Base-by-base conservation (phyloP, 2,888 invertebrate species). In the Corythucha ciliata region DNA sequence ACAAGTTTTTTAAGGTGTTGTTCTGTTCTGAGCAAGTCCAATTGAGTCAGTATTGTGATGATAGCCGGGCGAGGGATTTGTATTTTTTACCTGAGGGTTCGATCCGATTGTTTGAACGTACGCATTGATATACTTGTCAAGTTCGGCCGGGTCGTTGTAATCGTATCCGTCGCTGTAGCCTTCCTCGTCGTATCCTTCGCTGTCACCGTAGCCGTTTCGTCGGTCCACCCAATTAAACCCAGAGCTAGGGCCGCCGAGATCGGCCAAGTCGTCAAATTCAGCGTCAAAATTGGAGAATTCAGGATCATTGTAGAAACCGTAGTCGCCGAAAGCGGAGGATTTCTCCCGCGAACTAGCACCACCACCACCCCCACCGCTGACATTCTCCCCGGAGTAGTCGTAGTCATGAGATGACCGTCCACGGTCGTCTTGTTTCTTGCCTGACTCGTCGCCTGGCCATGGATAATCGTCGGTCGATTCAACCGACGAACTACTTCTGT, bases 121-220 rank as follows among this genome's bases (percentile, higher is more conserved):
- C 22, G 34, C 54, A 18, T 47, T 37, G 34, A 57, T 54, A 21
- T 55, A 55, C 18, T 50, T 48, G 39, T 57, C 57, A 10, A 56
- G 26, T 20, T 48, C 48, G 14, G 14, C 48, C 8, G n/a, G 5
- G 5, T 4, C 7, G 18, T 16, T 34, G 6, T 5, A 12, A 16
- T 12, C 18, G 18, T 25, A 26, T 29, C 25, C 29, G n/a, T n/a
- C n/a, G n/a, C n/a, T n/a, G n/a, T n/a, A n/a, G n/a, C n/a, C n/a
- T n/a, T n/a, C n/a, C n/a, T n/a, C n/a, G n/a, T n/a, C n/a, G n/a
- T n/a, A n/a, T n/a, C n/a, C n/a, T n/a, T n/a, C n/a, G n/a, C n/a
- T n/a, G n/a, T n/a, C n/a, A n/a, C n/a, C n/a, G n/a, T n/a, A n/a
- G n/a, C n/a, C n/a, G n/a, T n/a, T n/a, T n/a, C n/a, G n/a, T n/a